Conservation (phyloP, 2,888 invertebrate genomes). For the Pseudococcus jackbeardsleyi region DNA sequence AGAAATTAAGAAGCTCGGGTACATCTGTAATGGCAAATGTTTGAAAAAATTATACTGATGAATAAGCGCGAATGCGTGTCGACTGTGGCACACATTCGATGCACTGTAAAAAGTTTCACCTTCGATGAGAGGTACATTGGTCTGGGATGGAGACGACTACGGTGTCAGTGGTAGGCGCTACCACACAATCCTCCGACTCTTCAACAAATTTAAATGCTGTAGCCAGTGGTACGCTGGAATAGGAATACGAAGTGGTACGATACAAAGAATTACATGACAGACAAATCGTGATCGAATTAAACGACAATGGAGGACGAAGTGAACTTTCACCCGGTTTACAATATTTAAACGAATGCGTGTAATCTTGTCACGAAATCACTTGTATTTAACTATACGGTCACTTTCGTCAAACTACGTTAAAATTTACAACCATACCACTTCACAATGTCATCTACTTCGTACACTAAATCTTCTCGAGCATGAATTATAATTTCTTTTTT, state of each 20-base stretch:
- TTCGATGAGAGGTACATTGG: not conserved
- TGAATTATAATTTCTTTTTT: slow-evolving; percentile 34
- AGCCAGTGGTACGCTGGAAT: slow-evolving; percentile 7
- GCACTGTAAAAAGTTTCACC: slow-evolving; percentile 46
- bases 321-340: slow-evolving; percentile 49
- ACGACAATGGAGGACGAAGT: slow-evolving; percentile 50
- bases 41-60: not conserved
- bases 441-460: slow-evolving; percentile 23
- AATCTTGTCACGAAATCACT: slow-evolving; percentile 51
- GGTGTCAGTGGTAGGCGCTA: not conserved
- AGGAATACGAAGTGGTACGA: slow-evolving; percentile 39
- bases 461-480: slow-evolving; percentile 47
- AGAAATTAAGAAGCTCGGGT: not conserved
- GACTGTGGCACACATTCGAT: slow-evolving; percentile 35
- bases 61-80: slow-evolving; percentile 38
- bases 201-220: slow-evolving; percentile 21
- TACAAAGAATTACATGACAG: slow-evolving; percentile 43
- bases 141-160: not conserved
- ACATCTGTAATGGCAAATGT: not conserved
- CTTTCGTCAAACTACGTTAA: slow-evolving; percentile 43
- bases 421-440: slow-evolving; percentile 21
- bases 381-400: slow-evolving; percentile 48
- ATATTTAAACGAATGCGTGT: slow-evolving; percentile 50
- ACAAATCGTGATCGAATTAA: slow-evolving; percentile 50
- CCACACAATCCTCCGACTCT: not conserved